phyloP scores from a whole-genome alignment of 2,888 invertebrate genomes.

The Dynastes grantii region DNA sequence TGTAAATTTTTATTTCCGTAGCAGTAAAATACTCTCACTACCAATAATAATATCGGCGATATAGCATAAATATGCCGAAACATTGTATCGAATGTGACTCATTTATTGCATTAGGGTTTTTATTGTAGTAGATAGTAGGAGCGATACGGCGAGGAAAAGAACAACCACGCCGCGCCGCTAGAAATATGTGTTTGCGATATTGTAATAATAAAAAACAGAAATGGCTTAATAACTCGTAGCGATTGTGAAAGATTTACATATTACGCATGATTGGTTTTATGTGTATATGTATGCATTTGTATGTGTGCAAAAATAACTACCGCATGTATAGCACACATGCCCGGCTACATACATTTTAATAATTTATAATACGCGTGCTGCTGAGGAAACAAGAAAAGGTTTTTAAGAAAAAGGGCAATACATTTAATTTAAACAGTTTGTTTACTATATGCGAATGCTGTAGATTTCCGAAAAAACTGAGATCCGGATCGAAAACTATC shows the following conservation, averaged over 20 bases:
- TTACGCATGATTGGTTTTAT: constrained; percentile 40
- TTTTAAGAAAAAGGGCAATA: too few relatives aligned
- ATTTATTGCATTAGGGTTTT: constrained; percentile 43
- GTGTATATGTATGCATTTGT: neutral
- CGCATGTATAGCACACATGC: too few relatives aligned
- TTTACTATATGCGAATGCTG: too few relatives aligned
- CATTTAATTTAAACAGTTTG: too few relatives aligned
- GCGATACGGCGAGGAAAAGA: constrained; percentile 32
- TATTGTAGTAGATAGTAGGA: constrained; percentile 33
- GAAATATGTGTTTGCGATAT: constrained; percentile 45
- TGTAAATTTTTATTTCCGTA: constrained; percentile 37
- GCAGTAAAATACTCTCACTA: constrained; percentile 41
- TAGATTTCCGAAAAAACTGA: too few relatives aligned
- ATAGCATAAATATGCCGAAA: constrained; percentile 41
- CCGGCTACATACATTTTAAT: too few relatives aligned
- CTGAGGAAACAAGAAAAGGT: too few relatives aligned
- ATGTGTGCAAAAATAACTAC: neutral
- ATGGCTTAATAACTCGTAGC: constrained; percentile 41
- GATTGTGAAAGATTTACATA: constrained; percentile 44
- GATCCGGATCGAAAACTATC: too few relatives aligned
- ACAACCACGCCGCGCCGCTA: constrained; percentile 26
- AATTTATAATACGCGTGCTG: too few relatives aligned
- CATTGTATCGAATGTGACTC: constrained; percentile 44
- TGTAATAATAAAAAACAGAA: constrained; percentile 37
- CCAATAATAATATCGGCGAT: constrained; percentile 29